Percentiles rank a stretch among this genome's conserved stretches.
phyloP scores from a whole-genome alignment of 2,888 invertebrate species.

The Cyaniris semiargus region DNA sequence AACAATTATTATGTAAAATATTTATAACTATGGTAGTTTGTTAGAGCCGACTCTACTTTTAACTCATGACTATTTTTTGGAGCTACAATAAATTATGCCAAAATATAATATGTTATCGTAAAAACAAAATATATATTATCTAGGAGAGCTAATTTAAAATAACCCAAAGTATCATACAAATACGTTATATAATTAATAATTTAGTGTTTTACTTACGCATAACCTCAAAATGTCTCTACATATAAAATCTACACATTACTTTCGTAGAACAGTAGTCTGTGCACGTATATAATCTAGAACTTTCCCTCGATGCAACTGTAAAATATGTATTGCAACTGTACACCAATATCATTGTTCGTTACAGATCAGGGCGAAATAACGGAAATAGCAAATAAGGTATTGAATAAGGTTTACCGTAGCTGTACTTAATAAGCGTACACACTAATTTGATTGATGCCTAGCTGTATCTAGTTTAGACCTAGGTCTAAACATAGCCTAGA shows the following conservation, averaged over 20 bases:
- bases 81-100: too few species aligned
- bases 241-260: neutral
- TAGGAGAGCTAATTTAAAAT: neutral
- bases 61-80: too few species aligned
- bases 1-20: slow-evolving; percentile 10
- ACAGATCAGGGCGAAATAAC: slow-evolving; percentile 61
- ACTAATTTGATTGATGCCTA: slow-evolving; percentile 37
- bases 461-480: slow-evolving; percentile 4
- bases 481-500: neutral
- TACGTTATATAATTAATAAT: neutral
- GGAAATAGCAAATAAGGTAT: slow-evolving; percentile 46
- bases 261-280: neutral
- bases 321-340: slow-evolving; percentile 62
- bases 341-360: slow-evolving; percentile 76
- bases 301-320: slow-evolving; percentile 26
- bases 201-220: neutral
- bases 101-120: too few species aligned
- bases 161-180: neutral
- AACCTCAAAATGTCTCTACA: neutral
- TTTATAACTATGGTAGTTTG: slow-evolving; percentile 43
- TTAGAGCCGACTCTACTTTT: neutral
- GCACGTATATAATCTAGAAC: slow-evolving; percentile 11
- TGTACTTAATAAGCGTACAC: slow-evolving; percentile 40
- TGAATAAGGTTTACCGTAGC: slow-evolving; percentile 42
- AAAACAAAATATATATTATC: too few species aligned